Evolutionary conservation across 2,888 invertebrate genomes (phyloP).

Genomic region (Idaea aversata): DNA sequence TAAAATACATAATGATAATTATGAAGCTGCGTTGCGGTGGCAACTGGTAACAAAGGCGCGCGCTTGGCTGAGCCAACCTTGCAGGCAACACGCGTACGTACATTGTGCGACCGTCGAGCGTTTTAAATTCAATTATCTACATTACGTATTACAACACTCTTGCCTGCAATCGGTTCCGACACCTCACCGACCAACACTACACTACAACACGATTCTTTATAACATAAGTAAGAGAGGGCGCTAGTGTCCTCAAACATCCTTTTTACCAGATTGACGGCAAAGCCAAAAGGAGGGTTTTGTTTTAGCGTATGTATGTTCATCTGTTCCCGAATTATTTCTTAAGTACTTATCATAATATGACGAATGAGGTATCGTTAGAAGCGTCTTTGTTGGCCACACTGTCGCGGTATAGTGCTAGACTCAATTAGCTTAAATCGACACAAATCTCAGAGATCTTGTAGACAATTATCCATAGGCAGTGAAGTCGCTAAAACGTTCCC

Average conservation of each 20-base stretch:
- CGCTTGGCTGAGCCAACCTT: neutral
- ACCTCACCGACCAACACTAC: neutral
- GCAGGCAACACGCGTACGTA: neutral
- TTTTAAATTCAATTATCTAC: conserved; percentile 47
- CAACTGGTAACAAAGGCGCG: neutral
- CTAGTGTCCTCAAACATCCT: neutral
- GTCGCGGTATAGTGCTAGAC: neutral
- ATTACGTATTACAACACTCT: conserved; percentile 35
- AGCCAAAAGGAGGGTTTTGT: too few species aligned
- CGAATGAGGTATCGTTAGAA: neutral
- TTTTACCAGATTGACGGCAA: too few species aligned
- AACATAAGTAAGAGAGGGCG: neutral
- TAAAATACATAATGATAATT: neutral
- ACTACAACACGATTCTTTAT: neutral
- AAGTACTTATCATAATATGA: too few species aligned
- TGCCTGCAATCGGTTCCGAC: neutral
- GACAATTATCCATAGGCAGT: neutral
- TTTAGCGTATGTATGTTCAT: too few species aligned
- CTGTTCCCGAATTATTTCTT: too few species aligned
- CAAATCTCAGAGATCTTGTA: neutral
- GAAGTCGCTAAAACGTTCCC: neutral
- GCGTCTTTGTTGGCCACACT: neutral
- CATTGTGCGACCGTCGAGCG: neutral
- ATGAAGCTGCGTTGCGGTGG: neutral
- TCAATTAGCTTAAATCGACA: neutral